Conservation (phyloP, 2,797 vertebrate genomes). For the Enteromius thamalakanensis region DNA sequence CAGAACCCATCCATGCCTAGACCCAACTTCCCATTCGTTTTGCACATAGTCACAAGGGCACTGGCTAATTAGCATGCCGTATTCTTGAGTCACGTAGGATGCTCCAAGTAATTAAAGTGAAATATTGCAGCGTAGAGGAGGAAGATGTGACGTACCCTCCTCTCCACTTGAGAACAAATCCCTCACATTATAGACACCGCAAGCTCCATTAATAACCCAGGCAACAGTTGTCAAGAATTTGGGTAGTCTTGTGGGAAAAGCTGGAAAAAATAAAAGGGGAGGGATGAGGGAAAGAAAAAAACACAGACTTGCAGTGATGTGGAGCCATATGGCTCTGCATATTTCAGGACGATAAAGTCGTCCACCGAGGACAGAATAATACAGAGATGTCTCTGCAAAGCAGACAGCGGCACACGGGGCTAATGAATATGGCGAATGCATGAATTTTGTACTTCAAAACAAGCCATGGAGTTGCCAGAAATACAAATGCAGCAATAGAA, state of each 20-base stretch:
- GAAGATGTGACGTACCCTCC: constrained; percentile 55
- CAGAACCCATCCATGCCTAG: background rate
- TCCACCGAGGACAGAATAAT: constrained; percentile 36
- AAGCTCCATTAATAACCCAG: constrained; percentile 61
- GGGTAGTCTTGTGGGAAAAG: constrained; percentile 46
- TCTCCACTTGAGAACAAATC: constrained; percentile 52
- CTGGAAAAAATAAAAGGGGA: constrained; percentile 10
- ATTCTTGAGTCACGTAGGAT: constrained; percentile 59
- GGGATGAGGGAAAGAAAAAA: constrained; percentile 39
- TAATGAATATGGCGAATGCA: constrained; percentile 3
- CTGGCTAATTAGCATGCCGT: constrained; percentile 56
- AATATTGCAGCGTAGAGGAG: constrained; percentile 53
- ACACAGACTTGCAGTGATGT: constrained; percentile 46
- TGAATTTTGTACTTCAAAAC: background rate
- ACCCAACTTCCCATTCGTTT: constrained; percentile 14
- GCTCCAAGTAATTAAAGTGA: constrained; percentile 63
- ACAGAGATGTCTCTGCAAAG: constrained; percentile 11
- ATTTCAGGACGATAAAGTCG: constrained; percentile 47
- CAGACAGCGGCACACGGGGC: background rate
- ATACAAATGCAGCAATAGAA: background rate
- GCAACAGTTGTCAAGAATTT: constrained; percentile 57
- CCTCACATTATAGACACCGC: constrained; percentile 57
- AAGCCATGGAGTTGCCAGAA: background rate
- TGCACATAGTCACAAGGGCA: constrained; percentile 50
- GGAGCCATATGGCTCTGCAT: constrained; percentile 57